Evolutionary conservation across 1,140 invertebrate genomes (phyloP), one percentile per base, ranked within the genome.

Genomic region (Eumeta japonica): DNA sequence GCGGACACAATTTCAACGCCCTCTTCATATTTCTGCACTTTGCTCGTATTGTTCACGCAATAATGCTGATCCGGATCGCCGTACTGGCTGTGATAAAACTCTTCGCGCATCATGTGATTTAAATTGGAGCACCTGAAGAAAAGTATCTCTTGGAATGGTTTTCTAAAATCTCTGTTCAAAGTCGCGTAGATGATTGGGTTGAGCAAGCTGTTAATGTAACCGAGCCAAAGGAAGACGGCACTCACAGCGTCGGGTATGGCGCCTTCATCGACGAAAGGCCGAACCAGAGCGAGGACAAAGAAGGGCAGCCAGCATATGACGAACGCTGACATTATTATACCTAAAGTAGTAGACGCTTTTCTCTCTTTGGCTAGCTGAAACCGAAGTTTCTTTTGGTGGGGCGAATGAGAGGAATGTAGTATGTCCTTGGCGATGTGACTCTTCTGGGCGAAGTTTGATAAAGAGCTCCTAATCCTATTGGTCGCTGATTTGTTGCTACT

Each of bases 311-410:
- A 99, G 63, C 95, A 98, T 37, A 97, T 77, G 10, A 89, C 90
- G 58, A 99, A 98, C 1, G 94, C 92, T 41, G 90, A 94, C 90
- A 95, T 94, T 34, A 99, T 97, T 37, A 99, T 97, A 10, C 94
- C 94, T 37, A 98, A 79, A 0, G 95, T 98, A 12, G 94, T 93
- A 34, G 92, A 94, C 2, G 94, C 94, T 65, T 97, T 97, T 29
- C 92, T 81, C 56, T 95, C 92, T 51, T 92, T 94, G 28, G 88
- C 87, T 50, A 91, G 61, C 55, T 89, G 87, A 55, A 90, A 89
- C 16, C 87, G 76, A 20, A 90, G 64, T 53, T 89, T 89, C 60
- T 88, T 88, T 49, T 89, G 83, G 54, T 81, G 79, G 20, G 79
- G 78, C 2, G 78, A 79, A 13, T 78, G 75, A 1, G 75, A 57